These are phyloP conservation scores for Drosophila hamatofila DNA, from an alignment of 2,888 invertebrate species.

Conservation along the genomic window DNA sequence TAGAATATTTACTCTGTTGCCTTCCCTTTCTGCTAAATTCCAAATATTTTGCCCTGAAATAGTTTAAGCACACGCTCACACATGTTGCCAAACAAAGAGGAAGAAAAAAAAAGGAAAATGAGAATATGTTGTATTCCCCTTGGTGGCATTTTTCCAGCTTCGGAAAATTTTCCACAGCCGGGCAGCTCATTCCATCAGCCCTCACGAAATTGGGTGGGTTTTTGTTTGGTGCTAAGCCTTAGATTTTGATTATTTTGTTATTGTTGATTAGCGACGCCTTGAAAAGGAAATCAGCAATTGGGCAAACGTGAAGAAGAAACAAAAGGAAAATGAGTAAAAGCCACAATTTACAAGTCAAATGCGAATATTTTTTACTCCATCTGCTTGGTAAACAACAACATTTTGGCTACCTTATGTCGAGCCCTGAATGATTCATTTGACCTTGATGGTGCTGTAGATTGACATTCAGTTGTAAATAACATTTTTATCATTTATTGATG, in stretches of 20 bases:
- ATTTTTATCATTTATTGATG: conserved; percentile 4
- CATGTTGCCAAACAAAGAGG: neutral
- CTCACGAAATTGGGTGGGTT: neutral
- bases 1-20: neutral
- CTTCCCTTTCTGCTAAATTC: neutral
- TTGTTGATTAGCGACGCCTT: conserved; percentile 50
- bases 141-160: conserved; percentile 7
- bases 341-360: conserved; percentile 35
- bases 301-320: neutral
- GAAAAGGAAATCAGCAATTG: conserved; percentile 20
- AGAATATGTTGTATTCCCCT: conserved; percentile 7
- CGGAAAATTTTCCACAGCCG: neutral
- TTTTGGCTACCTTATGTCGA: conserved; percentile 14
- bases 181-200: neutral
- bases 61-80: conserved; percentile 4
- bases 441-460: conserved; percentile 37
- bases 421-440: conserved; percentile 29
- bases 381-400: conserved; percentile 30
- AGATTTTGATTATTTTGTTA: conserved; percentile 47
- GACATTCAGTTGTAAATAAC: conserved; percentile 9
- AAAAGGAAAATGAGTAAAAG: conserved; percentile 1
- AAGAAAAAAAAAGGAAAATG: neutral
- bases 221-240: neutral
- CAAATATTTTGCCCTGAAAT: neutral
- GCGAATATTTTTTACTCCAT: conserved; percentile 12